Evolutionary conservation across 2,797 vertebrate genomes (phyloP), one percentile per base, ranked within the genome.

Genomic region (Pteropus rufus): DNA sequence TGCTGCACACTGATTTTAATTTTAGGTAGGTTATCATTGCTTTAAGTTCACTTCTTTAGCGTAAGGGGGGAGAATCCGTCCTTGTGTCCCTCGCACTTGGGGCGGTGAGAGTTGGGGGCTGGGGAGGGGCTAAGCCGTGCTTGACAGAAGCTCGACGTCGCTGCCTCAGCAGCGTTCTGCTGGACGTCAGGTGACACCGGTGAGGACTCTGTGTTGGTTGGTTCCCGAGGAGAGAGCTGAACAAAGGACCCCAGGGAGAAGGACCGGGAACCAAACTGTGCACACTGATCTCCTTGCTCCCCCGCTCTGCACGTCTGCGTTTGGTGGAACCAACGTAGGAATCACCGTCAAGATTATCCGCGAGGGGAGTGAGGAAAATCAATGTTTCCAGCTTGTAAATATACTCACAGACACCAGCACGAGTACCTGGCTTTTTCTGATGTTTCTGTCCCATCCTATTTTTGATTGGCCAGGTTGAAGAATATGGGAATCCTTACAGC

Each of bases 71-170:
- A 95, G 77, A 96, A 80, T 5, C 1, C 88, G 90, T 95, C 95
- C 95, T 98, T 14, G 46, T 75, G 95, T 97, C 94, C 97, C 96
- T 93, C 90, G 83, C 92, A 95, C 64, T 36, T 46, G 82, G 44
- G 93, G 69, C 52, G 72, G 91, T 90, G 76, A 96, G 93, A 96
- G 87, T 88, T 96, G 75, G 86, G 90, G 85, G 85, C 93, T 93
- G 81, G 67, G 86, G 15, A 19, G 58, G 90, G 96, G 58, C 94
- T 91, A 93, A n/a, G 31, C 88, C 86, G 95, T 91, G 89, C 92
- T 73, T 93, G 93, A 84, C 92, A 97, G 93, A 52, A 73, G 19
- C 34, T 64, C 4, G 29, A n/a, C 94, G 91, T 89, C 95, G 88
- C 94, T 94, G 82, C 88, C 79, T 94, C 91, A 94, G 82, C 69